Conservation (phyloP, 2,113 vertebrate genomes). For the Proterorhinus semilunaris region DNA sequence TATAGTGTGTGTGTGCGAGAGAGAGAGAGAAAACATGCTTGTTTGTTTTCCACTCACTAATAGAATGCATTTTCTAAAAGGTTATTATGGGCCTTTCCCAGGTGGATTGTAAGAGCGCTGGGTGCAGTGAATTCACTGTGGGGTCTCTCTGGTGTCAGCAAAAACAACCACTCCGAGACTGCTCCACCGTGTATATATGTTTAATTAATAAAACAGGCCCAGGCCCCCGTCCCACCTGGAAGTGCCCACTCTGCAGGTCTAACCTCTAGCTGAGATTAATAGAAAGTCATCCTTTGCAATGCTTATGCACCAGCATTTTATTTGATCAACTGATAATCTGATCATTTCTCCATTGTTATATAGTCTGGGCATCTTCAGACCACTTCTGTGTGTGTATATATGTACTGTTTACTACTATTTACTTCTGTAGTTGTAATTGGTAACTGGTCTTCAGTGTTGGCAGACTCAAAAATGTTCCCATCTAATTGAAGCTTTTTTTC, state of each 20-base stretch:
- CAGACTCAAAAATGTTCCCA: background rate
- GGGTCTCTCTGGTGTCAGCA: slow-evolving; percentile 5
- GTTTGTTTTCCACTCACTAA: background rate
- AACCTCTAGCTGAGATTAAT: background rate
- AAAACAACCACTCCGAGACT: background rate
- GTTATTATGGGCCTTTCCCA: background rate
- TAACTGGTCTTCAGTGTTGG: background rate
- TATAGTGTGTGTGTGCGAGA: too few relatives aligned
- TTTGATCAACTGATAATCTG: too few relatives aligned
- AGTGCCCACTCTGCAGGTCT: background rate
- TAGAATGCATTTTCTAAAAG: background rate
- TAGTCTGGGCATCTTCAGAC: too few relatives aligned
- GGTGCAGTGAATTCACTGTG: background rate
- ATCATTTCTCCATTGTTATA: too few relatives aligned
- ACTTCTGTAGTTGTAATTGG: too few relatives aligned
- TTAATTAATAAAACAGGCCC: slow-evolving; percentile 1
- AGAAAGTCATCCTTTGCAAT: background rate
- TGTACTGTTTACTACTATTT: too few relatives aligned
- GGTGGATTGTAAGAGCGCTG: background rate
- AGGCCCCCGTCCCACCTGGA: background rate
- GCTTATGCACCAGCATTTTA: too few relatives aligned
- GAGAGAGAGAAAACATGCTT: background rate
- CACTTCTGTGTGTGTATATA: too few relatives aligned
- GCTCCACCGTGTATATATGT: background rate
- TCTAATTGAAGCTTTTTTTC: background rate